Conservation (phyloP, 1,140 invertebrate genomes). For the Andricus grossulariae region DNA sequence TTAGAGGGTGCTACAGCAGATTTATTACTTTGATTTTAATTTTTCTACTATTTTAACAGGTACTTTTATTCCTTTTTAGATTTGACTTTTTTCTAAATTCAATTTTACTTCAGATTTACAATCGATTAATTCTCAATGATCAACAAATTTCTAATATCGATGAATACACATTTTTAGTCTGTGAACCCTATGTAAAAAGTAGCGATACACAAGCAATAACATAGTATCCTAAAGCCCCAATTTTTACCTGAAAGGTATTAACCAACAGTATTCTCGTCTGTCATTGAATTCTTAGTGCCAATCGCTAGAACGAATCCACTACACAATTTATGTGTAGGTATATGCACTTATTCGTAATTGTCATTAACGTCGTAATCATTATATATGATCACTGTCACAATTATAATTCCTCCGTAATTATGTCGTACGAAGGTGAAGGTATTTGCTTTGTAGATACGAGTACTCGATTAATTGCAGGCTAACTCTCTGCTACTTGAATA, state of each 20-base stretch:
- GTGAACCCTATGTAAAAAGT: too few species aligned
- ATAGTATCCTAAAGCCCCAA: slow-evolving; percentile 22
- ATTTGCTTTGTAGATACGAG: slow-evolving; percentile 19
- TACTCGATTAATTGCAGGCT: slow-evolving; percentile 1
- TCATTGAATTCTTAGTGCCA: slow-evolving; percentile 64
- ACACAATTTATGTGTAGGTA: not conserved
- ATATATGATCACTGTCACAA: not conserved
- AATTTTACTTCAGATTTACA: not conserved
- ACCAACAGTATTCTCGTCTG: slow-evolving; percentile 64
- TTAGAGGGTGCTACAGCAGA: not conserved
- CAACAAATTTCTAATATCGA: too few species aligned
- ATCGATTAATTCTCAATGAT: too few species aligned
- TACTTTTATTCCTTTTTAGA: not conserved
- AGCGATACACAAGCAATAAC: not conserved
- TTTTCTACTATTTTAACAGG: not conserved
- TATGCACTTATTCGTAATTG: not conserved
- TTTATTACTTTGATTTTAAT: not conserved
- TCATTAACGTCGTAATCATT: not conserved
- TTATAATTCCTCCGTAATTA: slow-evolving; percentile 21
- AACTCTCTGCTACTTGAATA: not conserved
- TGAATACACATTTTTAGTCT: too few species aligned
- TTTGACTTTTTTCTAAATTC: not conserved
- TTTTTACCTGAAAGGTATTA: slow-evolving; percentile 44
- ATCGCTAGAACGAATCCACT: slow-evolving; percentile 49
- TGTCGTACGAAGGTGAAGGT: slow-evolving; percentile 12